A percentile compares a stretch with the other conserved stretches of the same genome.
Conservation (phyloP, 2,888 invertebrate species). For the Sphaerophoria taeniata region DNA sequence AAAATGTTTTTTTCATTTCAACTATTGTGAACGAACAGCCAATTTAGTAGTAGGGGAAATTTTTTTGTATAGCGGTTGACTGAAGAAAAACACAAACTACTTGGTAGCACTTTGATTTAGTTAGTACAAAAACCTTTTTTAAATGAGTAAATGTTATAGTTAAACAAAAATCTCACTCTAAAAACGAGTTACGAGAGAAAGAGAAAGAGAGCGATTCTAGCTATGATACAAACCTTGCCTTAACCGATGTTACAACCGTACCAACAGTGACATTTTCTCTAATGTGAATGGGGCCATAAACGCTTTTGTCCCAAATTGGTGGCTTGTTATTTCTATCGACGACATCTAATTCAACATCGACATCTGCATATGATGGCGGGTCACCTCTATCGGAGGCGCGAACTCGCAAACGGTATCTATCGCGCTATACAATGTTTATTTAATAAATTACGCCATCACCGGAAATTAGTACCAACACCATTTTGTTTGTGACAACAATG, state of each 20-base stretch:
- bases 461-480: constrained; percentile 67
- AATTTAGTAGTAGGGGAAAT: constrained; percentile 22
- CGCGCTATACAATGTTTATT: constrained; percentile 86
- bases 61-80: constrained; percentile 35
- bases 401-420: constrained; percentile 97
- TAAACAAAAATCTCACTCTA: constrained; percentile 30
- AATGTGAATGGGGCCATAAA: constrained; percentile 99
- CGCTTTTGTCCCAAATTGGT: constrained; percentile 96
- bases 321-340: constrained; percentile 99
- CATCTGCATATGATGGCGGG: constrained; percentile 96
- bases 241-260: constrained; percentile 98
- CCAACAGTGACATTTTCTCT: constrained; percentile 99
- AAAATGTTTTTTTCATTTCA: constrained; percentile 15
- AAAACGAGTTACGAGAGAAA: constrained; percentile 40
- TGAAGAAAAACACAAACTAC: constrained; percentile 43
- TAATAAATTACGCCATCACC: constrained; percentile 56
- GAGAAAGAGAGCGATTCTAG: constrained; percentile 45
- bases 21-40: constrained; percentile 54
- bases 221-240: constrained; percentile 96
- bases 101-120: constrained; percentile 49
- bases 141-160: constrained; percentile 13
- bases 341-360: constrained; percentile 98
- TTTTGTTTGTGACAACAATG: constrained; percentile 41
- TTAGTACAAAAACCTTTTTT: constrained; percentile 68
- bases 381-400: constrained; percentile 97